These are phyloP conservation scores for Matsumyia berberina DNA, from an alignment of 2,888 invertebrate species.

Conservation along the genomic window DNA sequence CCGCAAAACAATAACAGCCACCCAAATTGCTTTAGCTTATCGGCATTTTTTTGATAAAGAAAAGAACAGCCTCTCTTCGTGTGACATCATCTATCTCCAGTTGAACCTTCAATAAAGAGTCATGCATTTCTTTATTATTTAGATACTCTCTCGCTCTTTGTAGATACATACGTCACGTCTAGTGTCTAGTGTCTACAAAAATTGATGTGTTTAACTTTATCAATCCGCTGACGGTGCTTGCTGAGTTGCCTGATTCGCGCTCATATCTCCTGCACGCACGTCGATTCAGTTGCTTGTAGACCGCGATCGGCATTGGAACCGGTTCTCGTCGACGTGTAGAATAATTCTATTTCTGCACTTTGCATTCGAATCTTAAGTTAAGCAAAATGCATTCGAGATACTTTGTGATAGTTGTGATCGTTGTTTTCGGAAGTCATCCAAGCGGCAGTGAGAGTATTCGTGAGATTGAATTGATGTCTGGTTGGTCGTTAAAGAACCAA, in stretches of 20 bases:
- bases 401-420: conserved; percentile 38
- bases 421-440: conserved; percentile 19
- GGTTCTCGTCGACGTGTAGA: background rate
- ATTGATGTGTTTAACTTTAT: conserved; percentile 48
- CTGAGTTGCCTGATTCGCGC: conserved; percentile 35
- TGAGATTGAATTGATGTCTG: conserved; percentile 75
- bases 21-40: conserved; percentile 16
- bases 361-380: conserved; percentile 18
- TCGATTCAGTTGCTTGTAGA: conserved; percentile 46
- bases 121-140: background rate
- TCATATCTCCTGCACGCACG: conserved; percentile 29
- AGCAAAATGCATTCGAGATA: conserved; percentile 49
- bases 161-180: conserved; percentile 20
- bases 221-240: conserved; percentile 10
- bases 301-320: conserved; percentile 23
- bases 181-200: no score
- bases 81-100: background rate
- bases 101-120: background rate
- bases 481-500: conserved; percentile 76
- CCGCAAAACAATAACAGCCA: conserved; percentile 3
- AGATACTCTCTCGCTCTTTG: conserved; percentile 5
- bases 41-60: background rate
- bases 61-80: background rate
- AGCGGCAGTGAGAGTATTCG: conserved; percentile 54
- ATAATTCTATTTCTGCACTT: background rate